Base-by-base conservation (phyloP, 2,113 vertebrate species). In the Thalassarche chlororhynchos region DNA sequence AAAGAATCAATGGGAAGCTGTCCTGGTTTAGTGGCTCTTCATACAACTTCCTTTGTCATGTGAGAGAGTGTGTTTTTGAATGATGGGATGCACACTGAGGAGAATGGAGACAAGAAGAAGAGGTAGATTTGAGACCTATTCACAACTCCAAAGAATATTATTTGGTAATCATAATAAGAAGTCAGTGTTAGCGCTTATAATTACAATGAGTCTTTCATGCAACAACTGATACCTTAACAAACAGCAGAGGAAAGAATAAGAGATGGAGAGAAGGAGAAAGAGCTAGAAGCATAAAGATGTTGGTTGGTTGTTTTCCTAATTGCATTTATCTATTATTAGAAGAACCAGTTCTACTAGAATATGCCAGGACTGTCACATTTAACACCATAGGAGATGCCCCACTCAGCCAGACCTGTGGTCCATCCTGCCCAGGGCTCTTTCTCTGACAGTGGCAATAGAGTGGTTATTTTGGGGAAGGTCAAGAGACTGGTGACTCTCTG, bases 1-100 rank as follows among this genome's bases (percentile, higher is more conserved):
- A 72, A 89, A 65, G 8, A 44, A 28, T 49, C 14, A 60, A 18
- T 21, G 31, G 36, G 60, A 61, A 84, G 17, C 3, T 83, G 5
- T 72, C 40, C 44, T 5, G 1, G 29, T 76, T 64, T 57, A 54
- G 9, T 34, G 1, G n/a, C 47, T 83, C 6, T 81, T 89, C 51
- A 21, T 54, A 25, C 5, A 2, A 6, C 40, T 51, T 65, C 9
- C 44, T 64, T 71, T 68, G 25, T 84, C 49, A 28, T 38, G 10
- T 68, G 24, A 65, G 20, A 66, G 34, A 14, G 17, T 7, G 11
- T 68, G 57, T 10, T 70, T 86, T 80, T 65, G 66, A 65, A 18
- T 0, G 0, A 70, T 17, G 12, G 24, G 16, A 47, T 49, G 14
- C 8, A 61, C 2, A 2, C 32, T 34, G 42, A n/a, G 61, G 25